Evolutionary conservation across 2,797 vertebrate genomes (phyloP).

Genomic region (Clarias laeviceps): DNA sequence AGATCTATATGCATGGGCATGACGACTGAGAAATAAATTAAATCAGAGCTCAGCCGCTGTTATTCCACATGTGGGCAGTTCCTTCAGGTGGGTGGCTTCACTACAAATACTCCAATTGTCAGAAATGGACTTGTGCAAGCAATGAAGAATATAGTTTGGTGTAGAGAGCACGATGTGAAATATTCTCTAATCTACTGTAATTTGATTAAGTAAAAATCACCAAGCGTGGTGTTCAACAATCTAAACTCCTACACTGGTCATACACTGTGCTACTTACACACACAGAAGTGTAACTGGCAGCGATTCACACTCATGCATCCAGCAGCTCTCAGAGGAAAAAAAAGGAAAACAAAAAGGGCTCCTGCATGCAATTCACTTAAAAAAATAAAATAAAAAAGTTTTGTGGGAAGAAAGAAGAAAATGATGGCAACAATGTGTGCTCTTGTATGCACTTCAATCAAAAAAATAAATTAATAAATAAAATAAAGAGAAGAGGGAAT

Average conservation of each 20-base stretch:
- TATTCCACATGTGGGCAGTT: conserved; percentile 29
- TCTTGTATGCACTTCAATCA: background rate
- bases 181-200: background rate
- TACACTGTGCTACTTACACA: background rate
- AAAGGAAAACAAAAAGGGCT: background rate
- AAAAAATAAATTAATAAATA: background rate
- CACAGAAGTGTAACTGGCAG: background rate
- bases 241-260: background rate
- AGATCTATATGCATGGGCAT: conserved; percentile 37
- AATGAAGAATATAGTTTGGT: too few species aligned
- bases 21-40: conserved; percentile 39
- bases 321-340: background rate
- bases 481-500: background rate
- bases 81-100: conserved; percentile 9
- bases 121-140: conserved; percentile 11
- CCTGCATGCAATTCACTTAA: background rate
- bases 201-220: background rate
- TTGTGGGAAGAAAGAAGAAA: background rate
- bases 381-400: background rate
- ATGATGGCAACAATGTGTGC: background rate
- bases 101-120: conserved; percentile 1
- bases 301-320: background rate
- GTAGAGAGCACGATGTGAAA: background rate
- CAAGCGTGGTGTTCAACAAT: background rate
- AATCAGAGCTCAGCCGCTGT: conserved; percentile 24